Evolutionary conservation across 2,888 invertebrate genomes (phyloP), one percentile per base, ranked within the genome.

Genomic region (Hedychridium roseum): DNA sequence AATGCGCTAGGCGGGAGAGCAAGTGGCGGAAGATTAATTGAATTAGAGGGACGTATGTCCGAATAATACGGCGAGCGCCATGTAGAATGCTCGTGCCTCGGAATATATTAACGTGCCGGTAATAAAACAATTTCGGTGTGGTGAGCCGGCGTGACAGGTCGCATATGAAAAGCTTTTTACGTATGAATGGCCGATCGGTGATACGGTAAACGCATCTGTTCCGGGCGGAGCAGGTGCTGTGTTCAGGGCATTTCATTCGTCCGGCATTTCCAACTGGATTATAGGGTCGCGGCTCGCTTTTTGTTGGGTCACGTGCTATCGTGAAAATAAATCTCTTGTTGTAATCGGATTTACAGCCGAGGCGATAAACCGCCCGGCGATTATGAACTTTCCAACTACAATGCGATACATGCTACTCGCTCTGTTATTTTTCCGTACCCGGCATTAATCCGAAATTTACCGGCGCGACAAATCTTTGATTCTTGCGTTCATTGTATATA

Each of bases 251-350:
- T 58, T 66, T 57, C 57, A 64, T 66, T 64, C 52, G 56, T 48
- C 55, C 55, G 36, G n/a, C n/a, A n/a, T n/a, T n/a, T n/a, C n/a
- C 53, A 64, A 67, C 58, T 60, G 67, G 66, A 65, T 63, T 58
- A 65, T 23, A 58, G 63, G 60, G 51, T 50, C 28, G 36, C 49
- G 61, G 59, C n/a, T n/a, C 62, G 73, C n/a, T 73, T 77, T 76
- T 76, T 76, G 76, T 75, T 70, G 62, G 71, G 73, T 77, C 77
- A 77, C 77, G 77, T 77, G 77, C 74, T 69, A 52, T 65, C 64
- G 73, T 73, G 73, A 76, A 74, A 77, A 74, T 73, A 76, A 70
- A 75, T 76, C 68, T 71, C 51, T 61, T 53, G 51, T 37, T 60
- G 60, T 70, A 72, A 74, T 72, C 71, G 66, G 66, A 70, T 72